Evolutionary conservation across 2,113 vertebrate species (phyloP), one percentile per base, ranked within the genome.

Genomic region (Vanacampus margaritifer): DNA sequence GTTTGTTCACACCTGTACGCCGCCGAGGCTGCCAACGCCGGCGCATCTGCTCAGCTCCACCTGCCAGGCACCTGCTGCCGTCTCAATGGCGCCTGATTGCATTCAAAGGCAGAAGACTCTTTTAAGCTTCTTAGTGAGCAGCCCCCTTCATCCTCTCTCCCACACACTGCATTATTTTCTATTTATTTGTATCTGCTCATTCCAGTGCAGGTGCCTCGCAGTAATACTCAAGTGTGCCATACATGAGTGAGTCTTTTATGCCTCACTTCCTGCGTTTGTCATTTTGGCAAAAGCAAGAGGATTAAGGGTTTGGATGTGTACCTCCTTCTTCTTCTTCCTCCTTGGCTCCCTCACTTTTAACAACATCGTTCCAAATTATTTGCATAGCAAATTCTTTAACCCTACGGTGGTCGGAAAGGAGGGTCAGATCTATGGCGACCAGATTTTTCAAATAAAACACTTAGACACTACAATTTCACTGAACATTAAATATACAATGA

Each of bases 31-130:
- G 93, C 93, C 91, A 94, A 88, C 90, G 85, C 88, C 87, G 56
- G 84, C 93, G 95, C 96, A 98, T 96, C 97, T 98, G 97, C 93
- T 92, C 89, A 89, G 88, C 89, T 93, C 93, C 97, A 98, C 97
- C 97, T 99, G 97, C 97, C 96, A 98, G 94, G 81, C 97, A 98
- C 97, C 96, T 98, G 96, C 93, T 96, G 90, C 50, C 90, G 81
- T 93, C 93, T 99, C 97, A 99, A 99, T 98, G 94, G 93, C 84
- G 94, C 95, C 93, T 99, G 97, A 99, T 99, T 99, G 95, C 96
- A 94, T 93, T 94, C 93, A 94, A 81, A 84, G 65, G 92, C 91
- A 92, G 91, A 94, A 93, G 91, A 87, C 95, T 95, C 95, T 96
- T 95, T 94, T 95, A 94, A 96, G 95, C 94, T 95, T 94, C 95